phyloP scores from a whole-genome alignment of 2,113 vertebrate species.

The Cephalopholis sonnerati region DNA sequence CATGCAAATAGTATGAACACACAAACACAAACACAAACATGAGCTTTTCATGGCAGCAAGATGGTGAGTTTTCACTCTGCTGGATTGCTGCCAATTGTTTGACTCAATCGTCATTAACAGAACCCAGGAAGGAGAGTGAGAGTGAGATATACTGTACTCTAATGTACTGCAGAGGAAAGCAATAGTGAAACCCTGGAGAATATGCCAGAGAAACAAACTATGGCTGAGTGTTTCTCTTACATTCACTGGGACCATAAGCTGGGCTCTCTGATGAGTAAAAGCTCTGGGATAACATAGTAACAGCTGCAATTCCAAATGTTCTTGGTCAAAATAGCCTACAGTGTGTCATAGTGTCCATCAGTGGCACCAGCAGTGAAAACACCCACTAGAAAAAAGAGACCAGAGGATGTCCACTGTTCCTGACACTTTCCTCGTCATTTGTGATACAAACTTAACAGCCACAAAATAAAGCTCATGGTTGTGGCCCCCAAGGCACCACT shows the following conservation, averaged over 20 bases:
- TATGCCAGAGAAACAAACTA: neutral
- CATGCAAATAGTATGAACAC: neutral
- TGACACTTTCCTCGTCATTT: too few relatives aligned
- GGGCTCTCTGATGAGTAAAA: neutral
- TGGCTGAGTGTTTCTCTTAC: neutral
- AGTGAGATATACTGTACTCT: neutral
- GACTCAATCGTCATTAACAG: conserved; percentile 28
- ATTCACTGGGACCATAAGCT: neutral
- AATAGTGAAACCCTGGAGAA: neutral
- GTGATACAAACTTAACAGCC: too few relatives aligned
- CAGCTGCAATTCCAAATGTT: neutral
- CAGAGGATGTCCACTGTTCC: too few relatives aligned
- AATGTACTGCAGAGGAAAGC: neutral
- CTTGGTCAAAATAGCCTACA: neutral
- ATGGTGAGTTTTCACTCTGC: conserved; percentile 4
- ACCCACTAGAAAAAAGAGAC: neutral
- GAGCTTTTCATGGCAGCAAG: neutral
- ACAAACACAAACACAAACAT: conserved; percentile 11
- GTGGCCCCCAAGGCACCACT: too few relatives aligned
- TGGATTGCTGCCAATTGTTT: conserved; percentile 13
- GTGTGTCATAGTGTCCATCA: neutral
- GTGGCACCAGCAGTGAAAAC: neutral
- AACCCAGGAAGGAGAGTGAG: neutral
- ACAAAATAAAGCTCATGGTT: too few relatives aligned
- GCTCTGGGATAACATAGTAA: neutral